These are phyloP conservation scores for Nomada lathburiana DNA, from an alignment of 2,888 invertebrate species.

Conservation along the genomic window DNA sequence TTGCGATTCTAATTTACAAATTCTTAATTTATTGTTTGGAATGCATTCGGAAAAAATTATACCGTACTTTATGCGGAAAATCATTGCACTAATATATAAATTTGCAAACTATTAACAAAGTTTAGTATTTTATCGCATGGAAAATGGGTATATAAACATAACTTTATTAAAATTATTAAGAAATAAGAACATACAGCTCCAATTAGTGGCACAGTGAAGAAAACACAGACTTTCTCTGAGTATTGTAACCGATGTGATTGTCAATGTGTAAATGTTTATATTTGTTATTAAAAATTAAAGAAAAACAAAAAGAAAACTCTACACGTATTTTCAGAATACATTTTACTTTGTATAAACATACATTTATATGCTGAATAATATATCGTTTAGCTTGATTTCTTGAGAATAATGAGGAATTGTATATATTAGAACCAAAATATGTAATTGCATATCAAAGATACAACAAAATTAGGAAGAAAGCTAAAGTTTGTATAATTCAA, in stretches of 20 bases:
- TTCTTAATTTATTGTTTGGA: not conserved
- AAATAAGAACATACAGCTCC: constrained; percentile 1
- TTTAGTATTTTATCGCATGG: not conserved
- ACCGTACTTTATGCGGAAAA: too few species aligned
- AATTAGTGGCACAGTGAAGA: not conserved
- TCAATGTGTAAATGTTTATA: constrained; percentile 32
- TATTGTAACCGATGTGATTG: constrained; percentile 1
- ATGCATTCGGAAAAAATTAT: too few species aligned
- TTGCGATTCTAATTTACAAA: not conserved
- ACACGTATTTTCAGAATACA: not conserved
- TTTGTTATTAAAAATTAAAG: constrained; percentile 31
- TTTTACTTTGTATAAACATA: constrained; percentile 24
- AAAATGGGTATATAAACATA: not conserved
- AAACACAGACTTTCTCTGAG: not conserved
- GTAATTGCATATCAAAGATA: constrained; percentile 3
- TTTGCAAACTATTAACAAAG: not conserved
- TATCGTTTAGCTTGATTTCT: not conserved
- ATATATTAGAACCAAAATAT: constrained; percentile 18
- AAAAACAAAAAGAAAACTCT: not conserved
- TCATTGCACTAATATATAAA: too few species aligned
- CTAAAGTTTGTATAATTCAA: constrained; percentile 40
- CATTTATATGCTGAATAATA: not conserved
- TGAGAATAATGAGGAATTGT: constrained; percentile 23
- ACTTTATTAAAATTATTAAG: not conserved
- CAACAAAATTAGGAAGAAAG: not conserved